phyloP scores from a whole-genome alignment of 1,140 invertebrate species.

The roundworm (Caenorhabditis elegans) region WBcel235 BX284602.5:6925001-6925500 shows the following conservation, averaged over 20 bases:
- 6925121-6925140: not conserved
- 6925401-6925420: not conserved
- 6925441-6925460: not conserved
- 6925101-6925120: not conserved
- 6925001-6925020: not conserved
- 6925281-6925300: not conserved
- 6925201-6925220: not conserved
- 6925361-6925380: not conserved
- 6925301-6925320: not conserved
- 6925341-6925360: not conserved
- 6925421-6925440: not conserved
- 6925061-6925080: not conserved
- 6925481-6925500: not conserved
- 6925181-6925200: not conserved
- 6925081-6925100: not conserved
- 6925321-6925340: not conserved
- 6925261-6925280: not conserved
- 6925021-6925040: not conserved
- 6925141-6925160: not conserved
- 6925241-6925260: not conserved
- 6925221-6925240: slow-evolving; percentile 10
- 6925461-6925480: not conserved
- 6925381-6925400: not conserved
- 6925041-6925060: not conserved
- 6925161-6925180: not conserved